Percentiles rank a stretch among this genome's conserved stretches.
These are phyloP conservation scores for Drosophila persimilis DNA, from an alignment of 1,140 invertebrate genomes.

Conservation along the genomic window DNA sequence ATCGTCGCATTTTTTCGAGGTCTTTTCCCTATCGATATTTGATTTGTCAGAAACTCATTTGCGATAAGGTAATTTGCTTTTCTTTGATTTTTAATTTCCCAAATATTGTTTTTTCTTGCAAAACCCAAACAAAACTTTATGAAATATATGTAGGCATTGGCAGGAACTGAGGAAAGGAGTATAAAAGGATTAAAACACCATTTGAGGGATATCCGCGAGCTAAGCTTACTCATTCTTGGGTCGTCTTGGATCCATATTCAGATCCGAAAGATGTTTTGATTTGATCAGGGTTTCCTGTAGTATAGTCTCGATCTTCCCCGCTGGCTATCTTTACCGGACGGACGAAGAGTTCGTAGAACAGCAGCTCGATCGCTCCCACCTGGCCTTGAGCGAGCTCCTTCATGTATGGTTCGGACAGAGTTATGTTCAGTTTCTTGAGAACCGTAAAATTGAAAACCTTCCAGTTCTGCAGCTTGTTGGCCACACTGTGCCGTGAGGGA, in stretches of 20 bases:
- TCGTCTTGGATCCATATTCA: too few species aligned
- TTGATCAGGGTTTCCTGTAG: constrained; percentile 6
- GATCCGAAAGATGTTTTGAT: too few species aligned
- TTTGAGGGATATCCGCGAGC: too few species aligned
- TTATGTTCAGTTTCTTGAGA: constrained; percentile 86
- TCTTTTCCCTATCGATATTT: constrained; percentile 7
- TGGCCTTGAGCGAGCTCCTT: constrained; percentile 85
- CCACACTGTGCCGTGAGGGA: constrained; percentile 85
- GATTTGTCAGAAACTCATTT: constrained; percentile 24
- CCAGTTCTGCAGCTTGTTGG: constrained; percentile 90
- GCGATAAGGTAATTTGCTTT: constrained; percentile 27
- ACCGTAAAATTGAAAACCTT: constrained; percentile 88
- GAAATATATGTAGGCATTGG: too few species aligned
- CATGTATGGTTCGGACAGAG: constrained; percentile 85
- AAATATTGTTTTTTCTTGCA: constrained; percentile 31
- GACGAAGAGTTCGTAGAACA: constrained; percentile 84
- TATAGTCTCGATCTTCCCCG: too few species aligned
- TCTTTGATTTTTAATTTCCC: neutral
- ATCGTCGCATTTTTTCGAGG: too few species aligned
- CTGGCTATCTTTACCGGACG: too few species aligned
- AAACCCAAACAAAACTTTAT: too few species aligned
- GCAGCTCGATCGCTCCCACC: constrained; percentile 86
- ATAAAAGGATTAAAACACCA: too few species aligned
- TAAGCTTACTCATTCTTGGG: too few species aligned
- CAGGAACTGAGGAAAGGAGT: too few species aligned